Evolutionary conservation across 2,888 invertebrate species (phyloP), one percentile per base, ranked within the genome.

Genomic region (Sesia apiformis): DNA sequence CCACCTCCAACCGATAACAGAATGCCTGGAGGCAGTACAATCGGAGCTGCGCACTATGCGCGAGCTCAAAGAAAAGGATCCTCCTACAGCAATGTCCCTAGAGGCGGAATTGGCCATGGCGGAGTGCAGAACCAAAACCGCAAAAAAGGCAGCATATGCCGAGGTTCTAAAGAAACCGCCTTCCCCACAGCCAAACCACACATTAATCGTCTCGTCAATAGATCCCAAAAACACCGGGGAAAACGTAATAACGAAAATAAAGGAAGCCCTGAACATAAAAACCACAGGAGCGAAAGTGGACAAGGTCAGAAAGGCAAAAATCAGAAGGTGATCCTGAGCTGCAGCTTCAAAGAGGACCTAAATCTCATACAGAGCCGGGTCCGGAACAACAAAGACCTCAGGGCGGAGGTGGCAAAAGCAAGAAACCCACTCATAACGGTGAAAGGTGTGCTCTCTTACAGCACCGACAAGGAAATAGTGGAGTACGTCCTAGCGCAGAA

Each of bases 301-400:
- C 23, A 40, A 56, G 39, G 49, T 60, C 0, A 52, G 57, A 46
- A 63, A 60, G 38, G 60, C 56, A 42, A 51, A 5, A 57, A 63
- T 51, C 56, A 55, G 40, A 63, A 59, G 23, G 54, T 63, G 0
- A 39, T 63, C 1, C n/a, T 63, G 0, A 59, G 60, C 52, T 59
- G 60, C 49, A 23, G 43, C 3, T 39, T 51, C 1, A 41, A 41
- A 6, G 41, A 41, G 5, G 41, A 54, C 39, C 43, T 56, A n/a
- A 40, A 52, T 4, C 39, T 54, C 3, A 40, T 57, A 4, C 7
- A 51, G 38, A 49, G 52, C 6, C 54, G 55, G 5, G 50, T 59
- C 0, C 53, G 49, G 40, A 38, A 39, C 5, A 52, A 43, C n/a
- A 6, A 5, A 6, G 41, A 41, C 6, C 41, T 41, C 5, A 41